phyloP scores from a whole-genome alignment of 2,888 invertebrate species.

The Clusia tigrina region DNA sequence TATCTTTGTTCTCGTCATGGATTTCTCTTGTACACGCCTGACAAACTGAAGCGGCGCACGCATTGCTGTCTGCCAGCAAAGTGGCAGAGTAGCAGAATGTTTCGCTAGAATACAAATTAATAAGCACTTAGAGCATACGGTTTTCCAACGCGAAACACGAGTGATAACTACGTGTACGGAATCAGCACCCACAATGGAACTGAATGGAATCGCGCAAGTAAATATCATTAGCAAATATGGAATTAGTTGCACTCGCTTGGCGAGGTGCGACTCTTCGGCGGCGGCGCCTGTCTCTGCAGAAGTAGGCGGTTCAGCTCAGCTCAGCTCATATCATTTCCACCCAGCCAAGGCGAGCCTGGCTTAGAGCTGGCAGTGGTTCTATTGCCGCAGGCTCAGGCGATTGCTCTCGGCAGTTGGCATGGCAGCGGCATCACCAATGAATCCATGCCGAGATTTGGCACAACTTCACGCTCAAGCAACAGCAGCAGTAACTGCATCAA shows the following conservation, averaged over 20 bases:
- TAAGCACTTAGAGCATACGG: too few relatives aligned
- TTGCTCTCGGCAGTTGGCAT: background rate
- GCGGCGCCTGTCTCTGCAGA: background rate
- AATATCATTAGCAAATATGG: conserved; percentile 12
- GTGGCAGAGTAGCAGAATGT: too few relatives aligned
- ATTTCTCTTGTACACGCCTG: too few relatives aligned
- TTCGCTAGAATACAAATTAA: too few relatives aligned
- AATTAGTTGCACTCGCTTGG: background rate
- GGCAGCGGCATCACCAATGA: background rate
- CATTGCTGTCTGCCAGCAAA: too few relatives aligned
- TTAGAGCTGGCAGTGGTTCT: conserved; percentile 2
- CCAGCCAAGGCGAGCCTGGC: conserved; percentile 1
- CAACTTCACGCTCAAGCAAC: background rate
- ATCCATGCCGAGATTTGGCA: background rate
- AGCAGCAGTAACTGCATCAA: too few relatives aligned
- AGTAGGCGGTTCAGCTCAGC: too few relatives aligned
- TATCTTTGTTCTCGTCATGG: too few relatives aligned
- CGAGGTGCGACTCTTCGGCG: background rate
- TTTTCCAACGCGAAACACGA: background rate
- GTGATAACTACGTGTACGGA: background rate
- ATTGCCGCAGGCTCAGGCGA: too few relatives aligned
- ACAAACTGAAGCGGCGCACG: too few relatives aligned
- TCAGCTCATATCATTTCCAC: too few relatives aligned
- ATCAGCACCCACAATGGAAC: background rate
- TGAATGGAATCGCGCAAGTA: background rate